Percentiles rank a stretch among this genome's conserved stretches.
phyloP scores from a whole-genome alignment of 1,140 invertebrate genomes.

The Ostrea denselamellosa region DNA sequence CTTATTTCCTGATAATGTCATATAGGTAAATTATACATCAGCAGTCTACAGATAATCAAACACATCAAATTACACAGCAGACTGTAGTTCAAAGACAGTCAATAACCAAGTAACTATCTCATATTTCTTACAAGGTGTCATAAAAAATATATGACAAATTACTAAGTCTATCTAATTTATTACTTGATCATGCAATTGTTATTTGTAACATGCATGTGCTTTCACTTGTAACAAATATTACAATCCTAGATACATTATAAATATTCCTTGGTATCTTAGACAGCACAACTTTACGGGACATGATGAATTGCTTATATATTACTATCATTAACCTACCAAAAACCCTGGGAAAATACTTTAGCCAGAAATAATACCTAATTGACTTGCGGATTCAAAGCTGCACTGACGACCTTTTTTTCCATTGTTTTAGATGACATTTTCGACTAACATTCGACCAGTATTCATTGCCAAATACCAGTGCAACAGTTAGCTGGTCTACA shows the following conservation, averaged over 20 bases:
- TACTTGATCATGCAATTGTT: neutral
- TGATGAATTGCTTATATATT: constrained; percentile 19
- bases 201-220: neutral
- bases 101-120: neutral
- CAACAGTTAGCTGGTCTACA: neutral
- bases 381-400: neutral
- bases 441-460: neutral
- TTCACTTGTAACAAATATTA: neutral
- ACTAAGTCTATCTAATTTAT: neutral
- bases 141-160: constrained; percentile 19
- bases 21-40: neutral
- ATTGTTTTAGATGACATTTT: constrained; percentile 28
- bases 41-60: neutral
- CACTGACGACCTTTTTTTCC: neutral
- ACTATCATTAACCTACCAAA: constrained; percentile 12
- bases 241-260: neutral
- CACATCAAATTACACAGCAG: neutral
- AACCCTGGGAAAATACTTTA: constrained; percentile 21
- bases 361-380: constrained; percentile 25
- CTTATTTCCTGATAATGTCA: neutral
- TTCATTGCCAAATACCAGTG: constrained; percentile 1
- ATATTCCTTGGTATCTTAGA: constrained; percentile 21
- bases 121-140: neutral
- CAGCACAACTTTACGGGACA: neutral
- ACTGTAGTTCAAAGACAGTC: neutral